A percentile compares a stretch with the other conserved stretches of the same genome.
These are phyloP conservation scores for Suricata suricatta DNA, from an alignment of 2,113 vertebrate genomes.

Conservation along the genomic window DNA sequence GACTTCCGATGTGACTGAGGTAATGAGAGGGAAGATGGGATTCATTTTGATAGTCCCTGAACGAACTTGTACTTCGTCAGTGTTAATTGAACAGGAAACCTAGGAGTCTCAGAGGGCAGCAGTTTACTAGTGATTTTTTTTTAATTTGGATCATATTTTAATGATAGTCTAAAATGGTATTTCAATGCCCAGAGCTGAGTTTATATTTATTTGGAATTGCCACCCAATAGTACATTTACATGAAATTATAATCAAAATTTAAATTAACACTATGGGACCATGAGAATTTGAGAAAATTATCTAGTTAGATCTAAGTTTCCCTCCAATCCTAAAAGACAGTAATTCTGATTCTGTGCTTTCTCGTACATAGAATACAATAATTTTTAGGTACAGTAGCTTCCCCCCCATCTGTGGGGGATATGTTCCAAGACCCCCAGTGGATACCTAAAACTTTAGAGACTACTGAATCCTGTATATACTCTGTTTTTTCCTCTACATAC, in stretches of 20 bases:
- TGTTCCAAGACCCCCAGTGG: background rate
- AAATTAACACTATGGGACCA: background rate
- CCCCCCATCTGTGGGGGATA: background rate
- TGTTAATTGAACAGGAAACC: background rate
- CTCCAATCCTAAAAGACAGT: background rate
- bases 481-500: background rate
- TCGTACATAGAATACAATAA: background rate
- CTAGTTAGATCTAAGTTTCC: background rate
- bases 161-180: background rate
- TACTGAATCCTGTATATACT: background rate
- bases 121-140: slow-evolving; percentile 14
- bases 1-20: background rate
- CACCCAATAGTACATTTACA: background rate
- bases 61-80: background rate
- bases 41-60: background rate
- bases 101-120: background rate
- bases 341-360: background rate
- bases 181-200: background rate
- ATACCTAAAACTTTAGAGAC: background rate
- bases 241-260: background rate
- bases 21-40: background rate
- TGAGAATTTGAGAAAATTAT: slow-evolving; percentile 7
- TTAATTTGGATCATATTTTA: background rate
- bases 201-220: slow-evolving; percentile 40
- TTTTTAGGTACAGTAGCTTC: background rate